phyloP scores from a whole-genome alignment of 2,113 vertebrate genomes.

The Bungarus multicinctus region DNA sequence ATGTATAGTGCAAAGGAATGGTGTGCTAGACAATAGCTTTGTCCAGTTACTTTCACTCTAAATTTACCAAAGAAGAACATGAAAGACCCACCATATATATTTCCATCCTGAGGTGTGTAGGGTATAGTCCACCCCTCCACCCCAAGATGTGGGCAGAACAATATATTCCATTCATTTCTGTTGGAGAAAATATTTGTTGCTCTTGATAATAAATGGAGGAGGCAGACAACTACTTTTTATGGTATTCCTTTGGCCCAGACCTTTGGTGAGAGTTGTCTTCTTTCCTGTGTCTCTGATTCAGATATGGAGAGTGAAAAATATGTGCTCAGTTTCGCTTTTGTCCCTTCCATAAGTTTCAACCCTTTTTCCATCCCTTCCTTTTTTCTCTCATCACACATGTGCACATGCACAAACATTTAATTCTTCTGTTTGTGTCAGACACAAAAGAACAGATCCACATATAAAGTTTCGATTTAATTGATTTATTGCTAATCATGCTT shows the following conservation, averaged over 20 bases:
- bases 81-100: not conserved
- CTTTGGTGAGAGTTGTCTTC: not conserved
- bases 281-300: not conserved
- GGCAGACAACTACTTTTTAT: not conserved
- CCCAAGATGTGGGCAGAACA: not conserved
- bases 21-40: not conserved
- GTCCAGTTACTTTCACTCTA: not conserved
- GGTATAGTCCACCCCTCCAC: not conserved
- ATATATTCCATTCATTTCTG: not conserved
- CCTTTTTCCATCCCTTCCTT: no score
- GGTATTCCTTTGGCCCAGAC: not conserved
- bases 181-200: not conserved
- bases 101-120: not conserved
- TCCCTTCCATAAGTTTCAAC: no score
- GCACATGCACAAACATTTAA: not conserved
- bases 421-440: not conserved
- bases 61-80: not conserved
- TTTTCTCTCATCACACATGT: not conserved
- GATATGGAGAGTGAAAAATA: not conserved
- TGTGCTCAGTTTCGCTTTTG: not conserved
- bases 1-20: not conserved
- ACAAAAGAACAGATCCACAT: not conserved
- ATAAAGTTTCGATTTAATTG: not conserved
- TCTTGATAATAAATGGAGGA: not conserved
- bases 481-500: not conserved